These are phyloP conservation scores for Pardosa pseudoannulata DNA, from an alignment of 2,888 invertebrate genomes.

Conservation along the genomic window DNA sequence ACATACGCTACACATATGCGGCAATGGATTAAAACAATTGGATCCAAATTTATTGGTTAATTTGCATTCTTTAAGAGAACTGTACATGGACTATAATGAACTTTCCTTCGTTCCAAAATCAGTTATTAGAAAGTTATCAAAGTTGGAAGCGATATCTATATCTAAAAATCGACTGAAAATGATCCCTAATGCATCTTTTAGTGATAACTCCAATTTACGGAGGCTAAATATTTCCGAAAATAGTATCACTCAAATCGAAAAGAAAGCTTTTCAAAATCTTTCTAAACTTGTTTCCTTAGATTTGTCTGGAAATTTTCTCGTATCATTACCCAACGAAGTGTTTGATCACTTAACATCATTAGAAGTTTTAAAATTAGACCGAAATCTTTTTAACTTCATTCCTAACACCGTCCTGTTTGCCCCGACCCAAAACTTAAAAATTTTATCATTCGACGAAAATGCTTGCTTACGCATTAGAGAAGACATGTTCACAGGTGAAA, in stretches of 20 bases:
- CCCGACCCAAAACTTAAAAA: conserved; percentile 70
- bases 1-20: conserved; percentile 36
- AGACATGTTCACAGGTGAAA: conserved; percentile 68
- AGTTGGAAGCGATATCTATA: conserved; percentile 75
- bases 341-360: conserved; percentile 71
- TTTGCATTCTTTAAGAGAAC: conserved; percentile 46
- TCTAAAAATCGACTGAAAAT: conserved; percentile 74
- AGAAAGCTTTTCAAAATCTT: conserved; percentile 75
- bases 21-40: conserved; percentile 53
- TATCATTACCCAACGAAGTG: conserved; percentile 65
- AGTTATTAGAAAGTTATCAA: conserved; percentile 71
- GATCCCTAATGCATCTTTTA: conserved; percentile 74
- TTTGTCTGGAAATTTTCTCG: conserved; percentile 74
- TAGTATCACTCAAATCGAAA: conserved; percentile 74
- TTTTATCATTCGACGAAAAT: conserved; percentile 73
- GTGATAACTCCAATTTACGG: conserved; percentile 74
- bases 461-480: conserved; percentile 73
- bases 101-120: conserved; percentile 71
- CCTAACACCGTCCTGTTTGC: conserved; percentile 74
- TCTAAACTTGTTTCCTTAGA: conserved; percentile 74
- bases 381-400: conserved; percentile 74
- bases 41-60: conserved; percentile 29
- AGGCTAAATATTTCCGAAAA: conserved; percentile 74
- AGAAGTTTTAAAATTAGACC: conserved; percentile 69
- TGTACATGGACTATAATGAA: conserved; percentile 69